Base-by-base conservation (phyloP, 2,888 invertebrate species). In the Polietes domitor region DNA sequence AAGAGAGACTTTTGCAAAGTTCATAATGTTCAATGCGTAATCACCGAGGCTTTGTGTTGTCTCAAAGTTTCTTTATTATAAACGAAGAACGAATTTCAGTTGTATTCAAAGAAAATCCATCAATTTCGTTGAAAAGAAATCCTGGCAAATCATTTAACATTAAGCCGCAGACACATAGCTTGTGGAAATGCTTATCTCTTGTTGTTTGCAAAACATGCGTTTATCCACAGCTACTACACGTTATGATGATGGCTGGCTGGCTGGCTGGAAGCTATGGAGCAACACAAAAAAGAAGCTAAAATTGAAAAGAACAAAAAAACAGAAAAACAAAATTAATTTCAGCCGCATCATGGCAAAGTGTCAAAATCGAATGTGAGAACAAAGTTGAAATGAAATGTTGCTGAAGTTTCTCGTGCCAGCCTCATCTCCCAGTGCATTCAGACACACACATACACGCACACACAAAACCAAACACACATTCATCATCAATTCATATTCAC, bases 251-350 rank as follows among this genome's bases (percentile, higher is more conserved):
- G 47, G 1, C 47, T 47, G 47, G 47, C 7, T n/a, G 47, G n/a
- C 47, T 12, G n/a, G 2, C 9, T 41, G 2, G 10, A 41, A 41
- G 6, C 9, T 17, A 50, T 12, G 15, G 15, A 43, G 10, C n/a
- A 43, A 10, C 43, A 43, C 5, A n/a, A 50, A 17, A 17, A 50
- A 50, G 32, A 32, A 63, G 15, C 61, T 63, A 32, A 37, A 65
- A 53, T 21, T 6, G 53, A 53, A 21, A 53, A 24, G 3, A 24
- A 65, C 5, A 65, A 17, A 63, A 63, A 43, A 24, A 65, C 5
- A 65, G 6, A 63, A 63, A 43, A 43, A 72, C 17, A 32, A 72
- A 72, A 72, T 55, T 72, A 72, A 72, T 72, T 55, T 72, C 32
- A 19, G 72, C 37, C 32, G 53, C 72, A 55, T 53, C 53, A 72